Conservation (phyloP, 1,140 invertebrate species). For the Drosophila suzukii region DNA sequence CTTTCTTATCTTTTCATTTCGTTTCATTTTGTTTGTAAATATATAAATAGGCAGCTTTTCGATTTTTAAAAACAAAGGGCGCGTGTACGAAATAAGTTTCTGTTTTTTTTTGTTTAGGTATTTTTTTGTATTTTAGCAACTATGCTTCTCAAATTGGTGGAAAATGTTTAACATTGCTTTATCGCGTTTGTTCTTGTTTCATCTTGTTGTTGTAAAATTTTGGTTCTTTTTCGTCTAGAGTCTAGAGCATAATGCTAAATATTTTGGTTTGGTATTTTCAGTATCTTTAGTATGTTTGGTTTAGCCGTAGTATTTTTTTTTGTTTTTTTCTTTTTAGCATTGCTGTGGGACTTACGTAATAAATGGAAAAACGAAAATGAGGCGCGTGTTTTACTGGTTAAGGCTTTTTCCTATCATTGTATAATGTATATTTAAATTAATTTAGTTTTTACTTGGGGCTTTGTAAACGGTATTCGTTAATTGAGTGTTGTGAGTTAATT, state of each 20-base stretch:
- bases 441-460: constrained; percentile 33
- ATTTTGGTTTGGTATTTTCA: constrained; percentile 21
- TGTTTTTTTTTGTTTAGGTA: constrained; percentile 26
- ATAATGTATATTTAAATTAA: constrained; percentile 50
- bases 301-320: constrained; percentile 29
- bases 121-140: constrained; percentile 22
- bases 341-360: constrained; percentile 54
- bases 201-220: constrained; percentile 65
- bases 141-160: constrained; percentile 69
- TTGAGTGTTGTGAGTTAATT: constrained; percentile 53
- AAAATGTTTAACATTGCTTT: constrained; percentile 68
- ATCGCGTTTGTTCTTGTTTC: constrained; percentile 38
- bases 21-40: constrained; percentile 56
- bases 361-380: constrained; percentile 56
- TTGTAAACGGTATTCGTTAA: constrained; percentile 58
- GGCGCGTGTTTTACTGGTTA: constrained; percentile 61
- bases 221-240: constrained; percentile 71
- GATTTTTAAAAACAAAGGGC: constrained; percentile 58
- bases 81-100: constrained; percentile 55
- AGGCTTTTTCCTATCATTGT: constrained; percentile 60
- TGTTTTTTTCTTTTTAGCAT: constrained; percentile 26
- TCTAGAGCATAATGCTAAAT: constrained; percentile 70
- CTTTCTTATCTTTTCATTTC: constrained; percentile 6
- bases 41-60: constrained; percentile 72
- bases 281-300: constrained; percentile 31